Base-by-base conservation (phyloP, 2,797 vertebrate species). In the Sorex maritimensis region DNA sequence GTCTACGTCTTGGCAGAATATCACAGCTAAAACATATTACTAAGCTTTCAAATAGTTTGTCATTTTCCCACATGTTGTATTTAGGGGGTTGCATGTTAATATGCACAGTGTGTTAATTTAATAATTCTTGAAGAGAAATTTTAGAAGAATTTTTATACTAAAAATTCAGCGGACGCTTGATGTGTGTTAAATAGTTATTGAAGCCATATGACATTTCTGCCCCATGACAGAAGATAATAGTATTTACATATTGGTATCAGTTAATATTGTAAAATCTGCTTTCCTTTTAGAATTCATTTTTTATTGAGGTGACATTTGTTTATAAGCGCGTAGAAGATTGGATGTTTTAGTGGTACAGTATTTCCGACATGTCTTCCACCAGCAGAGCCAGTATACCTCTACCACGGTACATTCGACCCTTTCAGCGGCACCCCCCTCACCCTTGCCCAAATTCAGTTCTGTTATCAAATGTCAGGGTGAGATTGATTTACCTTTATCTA, bases 31-130 rank as follows among this genome's bases (percentile, higher is more conserved):
- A 95, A 94, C 72, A 82, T 92, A 92, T 55, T 52, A 77, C 82
- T 91, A 94, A 85, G 69, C 15, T 86, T 93, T 88, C 81, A 92
- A 83, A 73, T 92, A 92, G 61, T 84, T 95, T 94, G 88, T 92
- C 81, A 82, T 91, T 93, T 96, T 65, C 92, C 74, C 81, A 13
- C 83, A 58, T 41, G 12, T 93, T 94, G 44, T 95, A 44, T 92
- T 92, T 88, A 88, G 24, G 44, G 28, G 24, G 2, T 68, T 95
- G 52, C 17, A 21, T 49, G 7, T 86, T 90, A 87, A 77, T 95
- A 95, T 93, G 24, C 46, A 87, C 68, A 77, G n/a, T 91, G 74
- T 82, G 23, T 88, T 93, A 77, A 79, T 78, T 92, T 88, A 87
- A 28, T 86, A 21, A 87, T 86, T 91, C 90, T 93, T 90, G 78